Percentiles rank a stretch among this genome's conserved stretches.
These are phyloP conservation scores for Drosophila bipectinata DNA, from an alignment of 1,140 invertebrate species.

Conservation along the genomic window DNA sequence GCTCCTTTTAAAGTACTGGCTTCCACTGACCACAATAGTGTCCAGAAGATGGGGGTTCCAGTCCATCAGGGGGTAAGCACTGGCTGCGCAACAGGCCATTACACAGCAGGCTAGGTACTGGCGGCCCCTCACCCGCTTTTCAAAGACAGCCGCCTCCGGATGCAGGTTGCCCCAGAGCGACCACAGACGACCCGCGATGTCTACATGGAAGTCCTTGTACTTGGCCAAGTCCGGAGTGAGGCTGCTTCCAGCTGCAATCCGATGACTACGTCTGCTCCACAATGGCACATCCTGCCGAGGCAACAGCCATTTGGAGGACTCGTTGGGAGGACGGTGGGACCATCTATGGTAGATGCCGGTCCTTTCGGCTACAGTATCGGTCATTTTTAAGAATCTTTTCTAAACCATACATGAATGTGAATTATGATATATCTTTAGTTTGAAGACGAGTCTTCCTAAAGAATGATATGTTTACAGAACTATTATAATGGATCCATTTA, in stretches of 20 bases:
- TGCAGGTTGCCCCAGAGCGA: slow-evolving; percentile 86
- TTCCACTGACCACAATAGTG: slow-evolving; percentile 85
- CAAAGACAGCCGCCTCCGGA: slow-evolving; percentile 85
- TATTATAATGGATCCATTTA: too few relatives aligned
- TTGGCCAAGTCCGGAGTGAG: slow-evolving; percentile 83
- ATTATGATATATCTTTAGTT: too few relatives aligned
- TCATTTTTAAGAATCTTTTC: too few relatives aligned
- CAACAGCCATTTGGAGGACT: slow-evolving; percentile 85
- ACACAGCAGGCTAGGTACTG: slow-evolving; percentile 86
- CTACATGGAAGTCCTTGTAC: slow-evolving; percentile 87
- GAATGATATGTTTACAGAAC: too few relatives aligned
- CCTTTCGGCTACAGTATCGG: too few relatives aligned
- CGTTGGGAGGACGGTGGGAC: slow-evolving; percentile 68
- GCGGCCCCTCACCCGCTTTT: slow-evolving; percentile 83
- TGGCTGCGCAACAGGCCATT: slow-evolving; percentile 85
- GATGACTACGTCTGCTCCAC: slow-evolving; percentile 85
- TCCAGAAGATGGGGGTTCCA: slow-evolving; percentile 86
- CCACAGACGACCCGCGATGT: slow-evolving; percentile 86
- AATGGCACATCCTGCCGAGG: slow-evolving; percentile 82
- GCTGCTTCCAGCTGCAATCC: slow-evolving; percentile 84
- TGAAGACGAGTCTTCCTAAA: too few relatives aligned
- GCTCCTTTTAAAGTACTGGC: slow-evolving; percentile 85
- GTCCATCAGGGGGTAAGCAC: slow-evolving; percentile 85
- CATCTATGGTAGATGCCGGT: neutral
- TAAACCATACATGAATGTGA: too few relatives aligned